Evolutionary conservation across 2,888 invertebrate species (phyloP), one percentile per base, ranked within the genome.

Genomic region (Homarus gammarus): DNA sequence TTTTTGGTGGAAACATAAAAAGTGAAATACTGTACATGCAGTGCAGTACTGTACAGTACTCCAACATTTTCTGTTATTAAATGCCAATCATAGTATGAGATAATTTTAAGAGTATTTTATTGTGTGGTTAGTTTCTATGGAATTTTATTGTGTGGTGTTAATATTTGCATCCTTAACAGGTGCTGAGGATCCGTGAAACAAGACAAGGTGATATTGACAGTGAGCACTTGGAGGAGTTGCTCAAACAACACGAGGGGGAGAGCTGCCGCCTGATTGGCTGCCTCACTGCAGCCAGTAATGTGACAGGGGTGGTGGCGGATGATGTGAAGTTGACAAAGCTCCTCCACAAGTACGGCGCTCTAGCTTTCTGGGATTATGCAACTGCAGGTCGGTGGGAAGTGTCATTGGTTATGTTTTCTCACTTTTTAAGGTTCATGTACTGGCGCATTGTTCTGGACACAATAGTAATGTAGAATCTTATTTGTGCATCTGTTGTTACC

Each of bases 291-390:
- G 97, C 97, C 1, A 97, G 97, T 36, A 97, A 97, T 93, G 95
- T 98, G n/a, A 97, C 98, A 0, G 98, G 98, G 10, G 96, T 97
- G n/a, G 93, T 98, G 56, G 96, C 96, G 70, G 97, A 98, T 94
- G 97, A 97, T 93, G 96, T 97, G 2, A 96, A 96, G 0, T 96
- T 98, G 12, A 97, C 97, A 0, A 94, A 96, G 27, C 94, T 97
- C 5, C 95, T 98, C 22, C 98, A 98, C 93, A 96, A 95, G 93
- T 96, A 97, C 93, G 96, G 96, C 12, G 98, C 97, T 0, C 95
- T 97, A 92, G 96, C 97, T 3, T 96, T 98, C 93, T 98, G 98
- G 98, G 98, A 98, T 94, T 98, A 97, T 93, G 97, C 97, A 10
- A 95, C 97, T 3, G 97, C 97, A 5, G 97, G 96, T 90, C 38